Base-by-base conservation (phyloP, 2,113 vertebrate species). In the Xiphorhynchus elegans region DNA sequence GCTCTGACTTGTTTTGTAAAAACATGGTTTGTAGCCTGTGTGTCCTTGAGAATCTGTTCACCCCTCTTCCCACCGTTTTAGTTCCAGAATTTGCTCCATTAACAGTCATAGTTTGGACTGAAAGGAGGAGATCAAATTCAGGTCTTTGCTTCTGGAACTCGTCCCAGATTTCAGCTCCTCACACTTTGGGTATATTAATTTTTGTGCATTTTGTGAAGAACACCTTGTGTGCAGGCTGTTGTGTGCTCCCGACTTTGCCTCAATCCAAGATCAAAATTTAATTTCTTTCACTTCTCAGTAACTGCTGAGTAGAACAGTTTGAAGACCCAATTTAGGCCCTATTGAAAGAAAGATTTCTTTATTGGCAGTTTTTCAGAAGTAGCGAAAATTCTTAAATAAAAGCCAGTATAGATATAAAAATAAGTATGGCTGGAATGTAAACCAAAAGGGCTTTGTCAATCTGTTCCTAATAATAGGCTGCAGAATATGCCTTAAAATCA, bases 231-330 rank as follows among this genome's bases (percentile, higher is more conserved):
- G 29, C 44, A 63, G 64, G 10, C 64, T 89, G 64, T 87, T 79
- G 33, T 87, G 17, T 84, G 67, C 75, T 93, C n/a, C 56, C 84
- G 68, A 64, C 80, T 91, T 94, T 78, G 37, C 47, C 72, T 89
- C 73, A 82, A 39, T 91, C 73, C 87, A 84, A 75, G 82, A 96
- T 87, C 82, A 93, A 87, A 91, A 85, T 90, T 80, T 80, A 44
- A 91, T 95, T 96, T 91, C 58, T 94, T 93, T 83, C 55, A 37
- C 72, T 91, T 91, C 55, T 84, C 79, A 40, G 58, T 88, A 90
- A 86, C 82, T 95, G 91, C 93, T 95, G 89, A 93, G 82, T 94
- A 64, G 76, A 84, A 96, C 68, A 94, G 10, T 93, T 94, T 91
- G 42, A 84, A 92, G 89, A 76, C 58, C 37, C 60, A 90, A 39